phyloP scores from a whole-genome alignment of 2,888 invertebrate genomes.

The Brachylomia viminalis region DNA sequence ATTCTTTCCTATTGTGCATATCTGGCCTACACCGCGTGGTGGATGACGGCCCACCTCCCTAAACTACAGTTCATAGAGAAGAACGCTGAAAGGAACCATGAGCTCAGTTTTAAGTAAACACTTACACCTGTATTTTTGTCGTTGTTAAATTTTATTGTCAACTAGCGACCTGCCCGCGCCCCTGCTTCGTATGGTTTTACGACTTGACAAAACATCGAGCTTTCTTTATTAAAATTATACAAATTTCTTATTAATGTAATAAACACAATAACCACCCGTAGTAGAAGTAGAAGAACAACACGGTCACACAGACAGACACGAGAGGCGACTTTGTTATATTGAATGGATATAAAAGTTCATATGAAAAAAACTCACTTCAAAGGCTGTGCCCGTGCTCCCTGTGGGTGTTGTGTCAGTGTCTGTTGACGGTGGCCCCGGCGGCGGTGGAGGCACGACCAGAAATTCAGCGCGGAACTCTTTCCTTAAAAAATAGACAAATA shows the following conservation, averaged over 20 bases:
- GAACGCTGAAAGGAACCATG: neutral
- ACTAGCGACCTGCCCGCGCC: neutral
- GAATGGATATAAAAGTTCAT: neutral
- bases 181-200: neutral
- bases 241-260: neutral
- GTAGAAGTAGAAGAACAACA: neutral
- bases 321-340: neutral
- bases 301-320: too few species aligned
- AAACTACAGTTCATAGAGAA: neutral
- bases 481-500: conserved; percentile 64
- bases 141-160: neutral
- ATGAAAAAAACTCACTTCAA: conserved; percentile 70
- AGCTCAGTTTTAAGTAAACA: neutral
- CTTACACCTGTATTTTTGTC: neutral
- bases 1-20: too few species aligned
- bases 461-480: conserved; percentile 82
- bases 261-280: neutral
- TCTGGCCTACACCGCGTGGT: too few species aligned
- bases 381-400: conserved; percentile 37
- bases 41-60: too few species aligned
- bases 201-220: neutral
- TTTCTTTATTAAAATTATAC: neutral
- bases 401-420: conserved; percentile 40
- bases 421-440: conserved; percentile 51
- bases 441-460: conserved; percentile 73